Percentiles rank a stretch among this genome's conserved stretches.
phyloP scores from a whole-genome alignment of 2,797 vertebrate genomes.

The Steatocranus sp. region DNA sequence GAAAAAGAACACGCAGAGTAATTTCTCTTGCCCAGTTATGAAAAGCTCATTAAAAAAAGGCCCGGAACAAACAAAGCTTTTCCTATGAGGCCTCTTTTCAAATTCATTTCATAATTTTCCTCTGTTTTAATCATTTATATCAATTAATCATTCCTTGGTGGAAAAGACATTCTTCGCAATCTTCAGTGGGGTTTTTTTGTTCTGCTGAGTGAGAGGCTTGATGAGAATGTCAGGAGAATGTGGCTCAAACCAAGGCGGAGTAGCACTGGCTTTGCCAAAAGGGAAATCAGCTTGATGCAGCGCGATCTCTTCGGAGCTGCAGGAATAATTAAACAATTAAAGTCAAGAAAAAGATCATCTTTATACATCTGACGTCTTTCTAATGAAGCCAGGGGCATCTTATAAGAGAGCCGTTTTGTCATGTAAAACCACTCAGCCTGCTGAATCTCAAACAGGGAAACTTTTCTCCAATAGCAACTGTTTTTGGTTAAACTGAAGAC shows the following conservation, averaged over 20 bases:
- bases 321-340: slow-evolving; percentile 95
- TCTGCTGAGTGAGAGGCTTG: slow-evolving; percentile 57
- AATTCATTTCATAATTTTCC: slow-evolving; percentile 94
- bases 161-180: slow-evolving; percentile 91
- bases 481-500: slow-evolving; percentile 1
- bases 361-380: slow-evolving; percentile 89
- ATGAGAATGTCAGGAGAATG: slow-evolving; percentile 79
- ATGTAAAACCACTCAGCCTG: slow-evolving; percentile 69
- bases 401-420: slow-evolving; percentile 74
- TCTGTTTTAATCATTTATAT: slow-evolving; percentile 98
- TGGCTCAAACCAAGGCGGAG: slow-evolving; percentile 86
- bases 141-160: slow-evolving; percentile 99
- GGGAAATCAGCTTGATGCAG: slow-evolving; percentile 88
- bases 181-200: slow-evolving; percentile 76
- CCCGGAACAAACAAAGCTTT: slow-evolving; percentile 95
- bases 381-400: slow-evolving; percentile 73
- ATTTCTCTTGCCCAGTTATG: slow-evolving; percentile 96
- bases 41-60: slow-evolving; percentile 98
- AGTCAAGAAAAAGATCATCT: slow-evolving; percentile 88
- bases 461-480: slow-evolving; percentile 49
- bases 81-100: slow-evolving; percentile 95
- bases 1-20: slow-evolving; percentile 75
- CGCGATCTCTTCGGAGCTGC: slow-evolving; percentile 81
- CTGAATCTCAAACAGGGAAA: slow-evolving; percentile 59
- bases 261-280: slow-evolving; percentile 82